Percentiles rank a stretch among this genome's conserved stretches.
Conservation (phyloP, 1,140 invertebrate species). For the Tribolium madens region DNA sequence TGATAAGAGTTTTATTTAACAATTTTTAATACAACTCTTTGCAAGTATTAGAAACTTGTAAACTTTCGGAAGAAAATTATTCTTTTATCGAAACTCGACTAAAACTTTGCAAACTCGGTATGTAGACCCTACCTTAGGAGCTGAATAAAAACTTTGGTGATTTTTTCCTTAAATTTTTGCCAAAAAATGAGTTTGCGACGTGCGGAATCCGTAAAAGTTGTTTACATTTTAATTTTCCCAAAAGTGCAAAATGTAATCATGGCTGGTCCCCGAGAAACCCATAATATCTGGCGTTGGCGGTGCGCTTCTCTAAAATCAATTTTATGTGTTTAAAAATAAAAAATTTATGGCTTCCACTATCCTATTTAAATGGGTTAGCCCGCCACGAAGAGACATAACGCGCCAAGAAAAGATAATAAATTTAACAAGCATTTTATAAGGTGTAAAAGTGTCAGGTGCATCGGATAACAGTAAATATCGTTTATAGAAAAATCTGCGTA, state of each 20-base stretch:
- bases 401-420: conserved; percentile 19
- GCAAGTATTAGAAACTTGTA: not conserved
- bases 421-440: conserved; percentile 35
- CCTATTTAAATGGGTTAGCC: conserved; percentile 20
- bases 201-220: not conserved
- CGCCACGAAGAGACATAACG: conserved; percentile 18
- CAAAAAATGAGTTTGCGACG: not conserved
- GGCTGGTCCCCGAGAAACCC: conserved; percentile 1
- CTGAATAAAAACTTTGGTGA: not conserved
- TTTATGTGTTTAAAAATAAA: conserved; percentile 33
- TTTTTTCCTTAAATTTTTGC: not conserved
- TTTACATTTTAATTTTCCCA: conserved; percentile 11
- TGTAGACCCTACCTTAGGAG: conserved; percentile 1
- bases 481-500: not conserved
- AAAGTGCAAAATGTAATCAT: conserved; percentile 10
- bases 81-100: conserved; percentile 22
- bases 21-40: not conserved
- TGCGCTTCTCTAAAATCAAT: conserved; percentile 5
- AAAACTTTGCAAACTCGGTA: not conserved
- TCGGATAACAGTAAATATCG: conserved; percentile 26
- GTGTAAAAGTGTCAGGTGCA: conserved; percentile 35
- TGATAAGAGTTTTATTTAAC: not conserved
- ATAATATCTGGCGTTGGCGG: conserved; percentile 1
- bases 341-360: conserved; percentile 26
- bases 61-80: conserved; percentile 6